These are phyloP conservation scores for Drosophila nigricruria DNA, from an alignment of 2,888 invertebrate genomes.

Conservation along the genomic window DNA sequence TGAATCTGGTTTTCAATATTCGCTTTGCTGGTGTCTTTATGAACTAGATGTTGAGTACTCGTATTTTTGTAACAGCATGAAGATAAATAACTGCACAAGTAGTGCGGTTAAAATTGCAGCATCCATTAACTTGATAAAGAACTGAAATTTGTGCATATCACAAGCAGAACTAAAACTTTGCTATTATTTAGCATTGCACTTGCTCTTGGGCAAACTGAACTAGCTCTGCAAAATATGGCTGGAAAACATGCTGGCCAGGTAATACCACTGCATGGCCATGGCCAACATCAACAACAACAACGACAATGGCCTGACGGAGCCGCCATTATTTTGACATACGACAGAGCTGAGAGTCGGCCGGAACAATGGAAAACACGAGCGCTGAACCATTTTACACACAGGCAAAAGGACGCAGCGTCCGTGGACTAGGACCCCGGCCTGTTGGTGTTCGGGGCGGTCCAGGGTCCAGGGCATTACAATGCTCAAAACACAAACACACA, in stretches of 20 bases:
- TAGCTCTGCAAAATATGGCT: constrained; percentile 28
- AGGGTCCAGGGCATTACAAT: constrained; percentile 59
- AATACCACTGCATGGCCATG: constrained; percentile 36
- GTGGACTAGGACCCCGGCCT: constrained; percentile 17
- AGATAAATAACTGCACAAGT: neutral
- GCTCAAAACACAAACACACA: constrained; percentile 42
- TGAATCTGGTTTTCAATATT: neutral
- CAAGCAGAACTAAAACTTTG: constrained; percentile 25
- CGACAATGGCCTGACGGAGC: constrained; percentile 56
- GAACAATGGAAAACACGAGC: constrained; percentile 58
- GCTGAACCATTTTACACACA: constrained; percentile 57
- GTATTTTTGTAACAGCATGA: neutral
- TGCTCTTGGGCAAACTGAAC: constrained; percentile 21
- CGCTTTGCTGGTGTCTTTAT: neutral
- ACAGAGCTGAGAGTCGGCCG: constrained; percentile 45
- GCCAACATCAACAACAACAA: constrained; percentile 23
- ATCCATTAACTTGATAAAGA: constrained; percentile 35
- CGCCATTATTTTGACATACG: constrained; percentile 77
- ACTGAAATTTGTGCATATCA: constrained; percentile 36
- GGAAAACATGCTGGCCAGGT: constrained; percentile 30
- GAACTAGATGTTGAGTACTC: neutral
- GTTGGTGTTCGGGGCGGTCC: constrained; percentile 48
- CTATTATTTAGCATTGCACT: constrained; percentile 42
- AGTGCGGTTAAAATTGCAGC: constrained; percentile 8
- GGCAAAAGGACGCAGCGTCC: constrained; percentile 35